Base-by-base conservation (phyloP, 2,797 vertebrate genomes). In the Peromyscus eremicus region DNA sequence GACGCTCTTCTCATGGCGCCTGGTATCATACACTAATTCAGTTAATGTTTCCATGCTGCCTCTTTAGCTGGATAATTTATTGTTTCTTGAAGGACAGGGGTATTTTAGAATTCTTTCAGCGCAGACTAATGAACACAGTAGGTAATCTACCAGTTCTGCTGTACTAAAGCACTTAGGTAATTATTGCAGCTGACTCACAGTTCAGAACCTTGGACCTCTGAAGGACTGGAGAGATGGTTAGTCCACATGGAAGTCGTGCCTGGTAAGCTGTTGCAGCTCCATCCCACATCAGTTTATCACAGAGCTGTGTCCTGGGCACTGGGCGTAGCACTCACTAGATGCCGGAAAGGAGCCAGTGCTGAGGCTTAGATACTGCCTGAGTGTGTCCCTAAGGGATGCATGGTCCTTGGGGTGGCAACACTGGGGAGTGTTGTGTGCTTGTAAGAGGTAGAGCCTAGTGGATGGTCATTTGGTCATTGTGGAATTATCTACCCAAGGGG, bases 171-270 rank as follows among this genome's bases (percentile, higher is more conserved):
- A 55, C 49, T 88, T 84, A 62, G 0, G n/a, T 23, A 66, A 66
- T 88, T 75, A 75, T 23, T 40, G 55, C 23, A 86, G 77, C 34
- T 25, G 49, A 88, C 10, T 83, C 52, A 60, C 60, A 29, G 29
- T 79, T 82, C 60, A 37, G 80, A 96, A n/a, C 23, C 66, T 46
- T 40, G 46, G 37, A 9, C 62, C 81, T 87, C 37, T 37, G 23
- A 34, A 60, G 34, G 25, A 12, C 64, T 57, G 88, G 86, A 21
- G 32, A 43, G 80, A 29, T 27, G 4, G 17, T 46, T 10, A 2
- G 14, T 76, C 25, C 2, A 4, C 0, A 0, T 4, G 16, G 57
- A 49, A 10, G 11, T 5, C 0, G 4, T 0, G 0, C 0, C n/a
- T 1, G 25, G 43, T 32, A 2, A 90, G 32, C n/a, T 40, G 4